Conservation (phyloP, 2,888 invertebrate genomes). For the Chrysotoxum bicinctum region DNA sequence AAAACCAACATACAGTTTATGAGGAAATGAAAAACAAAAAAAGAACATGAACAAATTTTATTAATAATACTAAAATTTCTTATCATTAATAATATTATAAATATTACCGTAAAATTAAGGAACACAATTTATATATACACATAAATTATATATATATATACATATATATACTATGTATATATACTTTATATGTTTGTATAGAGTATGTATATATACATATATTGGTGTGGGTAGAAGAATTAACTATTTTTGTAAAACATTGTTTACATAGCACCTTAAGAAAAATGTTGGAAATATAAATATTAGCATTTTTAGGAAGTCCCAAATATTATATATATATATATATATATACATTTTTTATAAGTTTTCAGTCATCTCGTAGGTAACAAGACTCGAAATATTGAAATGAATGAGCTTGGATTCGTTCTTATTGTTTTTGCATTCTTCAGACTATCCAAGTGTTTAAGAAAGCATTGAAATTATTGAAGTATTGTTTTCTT, state of each 20-base stretch:
- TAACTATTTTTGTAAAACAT: neutral
- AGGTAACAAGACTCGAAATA: too few species aligned
- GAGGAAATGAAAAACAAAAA: conserved; percentile 15
- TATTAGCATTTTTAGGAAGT: too few species aligned
- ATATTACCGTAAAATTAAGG: conserved; percentile 64
- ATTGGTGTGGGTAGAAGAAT: neutral
- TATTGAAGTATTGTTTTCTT: too few species aligned
- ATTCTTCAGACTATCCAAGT: too few species aligned
- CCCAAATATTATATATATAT: too few species aligned
- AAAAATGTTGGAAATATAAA: neutral
- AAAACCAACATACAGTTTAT: conserved; percentile 28
- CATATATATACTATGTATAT: neutral
- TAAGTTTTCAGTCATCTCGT: too few species aligned
- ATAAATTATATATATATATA: conserved; percentile 25
- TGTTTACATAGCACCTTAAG: neutral
- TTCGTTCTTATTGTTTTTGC: too few species aligned
- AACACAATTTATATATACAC: conserved; percentile 58
- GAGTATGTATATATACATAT: neutral
- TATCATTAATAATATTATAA: conserved; percentile 68
- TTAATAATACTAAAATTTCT: conserved; percentile 65
- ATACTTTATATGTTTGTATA: neutral
- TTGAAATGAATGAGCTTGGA: too few species aligned
- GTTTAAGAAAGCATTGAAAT: too few species aligned
- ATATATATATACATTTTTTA: too few species aligned
- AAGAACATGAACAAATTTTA: conserved; percentile 59